Conservation (phyloP, 2,888 invertebrate genomes). For the Drosophila mulleri region DNA sequence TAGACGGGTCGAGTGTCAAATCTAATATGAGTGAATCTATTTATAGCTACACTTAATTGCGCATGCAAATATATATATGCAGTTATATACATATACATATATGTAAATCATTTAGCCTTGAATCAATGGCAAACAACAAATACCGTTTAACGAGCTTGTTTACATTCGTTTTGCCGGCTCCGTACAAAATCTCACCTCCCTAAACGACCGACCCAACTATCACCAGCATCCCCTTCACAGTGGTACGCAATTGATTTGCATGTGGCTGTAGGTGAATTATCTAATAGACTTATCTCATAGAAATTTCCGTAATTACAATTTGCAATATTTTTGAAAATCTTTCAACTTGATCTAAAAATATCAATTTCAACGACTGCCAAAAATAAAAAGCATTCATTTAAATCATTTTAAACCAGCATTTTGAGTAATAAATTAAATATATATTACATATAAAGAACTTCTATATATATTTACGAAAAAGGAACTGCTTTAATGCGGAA, state of each 20-base stretch:
- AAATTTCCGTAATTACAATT: not conserved
- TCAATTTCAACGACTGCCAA: not conserved
- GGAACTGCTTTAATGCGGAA: not conserved
- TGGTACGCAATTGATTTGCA: constrained; percentile 33
- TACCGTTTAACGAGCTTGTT: constrained; percentile 76
- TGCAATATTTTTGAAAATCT: not conserved
- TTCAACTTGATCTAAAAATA: not conserved
- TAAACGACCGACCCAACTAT: not conserved
- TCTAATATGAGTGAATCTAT: constrained; percentile 35
- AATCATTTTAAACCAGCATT: not conserved
- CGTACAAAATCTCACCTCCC: constrained; percentile 11
- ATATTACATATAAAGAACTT: not conserved
- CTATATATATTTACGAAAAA: not conserved
- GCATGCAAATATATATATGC: constrained; percentile 5
- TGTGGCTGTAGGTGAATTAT: not conserved
- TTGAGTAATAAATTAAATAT: not conserved
- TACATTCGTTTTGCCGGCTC: constrained; percentile 69
- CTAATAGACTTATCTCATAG: not conserved
- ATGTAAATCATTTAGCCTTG: constrained; percentile 53
- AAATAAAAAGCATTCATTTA: not conserved
- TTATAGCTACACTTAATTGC: constrained; percentile 41
- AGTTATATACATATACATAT: not conserved
- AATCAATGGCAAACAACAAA: constrained; percentile 62
- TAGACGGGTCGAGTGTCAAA: constrained; percentile 1
- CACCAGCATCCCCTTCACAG: constrained; percentile 46